Conservation (phyloP, 2,888 invertebrate species). For the Papilio elwesi region DNA sequence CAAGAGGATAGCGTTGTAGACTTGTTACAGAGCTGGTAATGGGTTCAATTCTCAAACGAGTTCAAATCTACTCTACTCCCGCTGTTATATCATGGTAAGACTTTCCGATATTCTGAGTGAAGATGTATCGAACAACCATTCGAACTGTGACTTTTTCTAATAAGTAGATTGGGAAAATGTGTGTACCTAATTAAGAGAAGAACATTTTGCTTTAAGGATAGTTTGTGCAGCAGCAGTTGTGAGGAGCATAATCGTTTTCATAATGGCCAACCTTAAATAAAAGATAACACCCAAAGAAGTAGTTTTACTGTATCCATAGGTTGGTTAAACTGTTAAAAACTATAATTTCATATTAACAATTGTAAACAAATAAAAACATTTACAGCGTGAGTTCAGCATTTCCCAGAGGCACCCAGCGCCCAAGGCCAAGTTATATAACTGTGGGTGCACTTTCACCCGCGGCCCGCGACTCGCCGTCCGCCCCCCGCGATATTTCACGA, state of each 20-base stretch:
- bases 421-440: conserved; percentile 50
- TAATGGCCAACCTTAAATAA: not conserved
- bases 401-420: conserved; percentile 43
- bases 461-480: conserved; percentile 23
- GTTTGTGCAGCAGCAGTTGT: not conserved
- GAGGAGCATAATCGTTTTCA: not conserved
- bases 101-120: too few species aligned
- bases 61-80: too few species aligned
- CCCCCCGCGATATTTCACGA: conserved; percentile 28
- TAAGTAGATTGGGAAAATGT: too few species aligned
- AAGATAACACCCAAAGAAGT: not conserved
- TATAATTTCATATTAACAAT: not conserved
- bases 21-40: not conserved
- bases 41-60: too few species aligned
- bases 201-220: too few species aligned
- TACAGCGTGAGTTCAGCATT: conserved; percentile 1
- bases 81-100: too few species aligned
- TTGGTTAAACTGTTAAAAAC: not conserved
- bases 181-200: too few species aligned
- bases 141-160: too few species aligned
- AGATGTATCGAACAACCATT: too few species aligned
- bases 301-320: not conserved
- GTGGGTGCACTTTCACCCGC: conserved; percentile 50
- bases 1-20: not conserved
- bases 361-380: conserved; percentile 8